A percentile compares a stretch with the other conserved stretches of the same genome.
Evolutionary conservation across 2,797 vertebrate genomes (phyloP).

Genomic region (Premnoplex brunnescens): DNA sequence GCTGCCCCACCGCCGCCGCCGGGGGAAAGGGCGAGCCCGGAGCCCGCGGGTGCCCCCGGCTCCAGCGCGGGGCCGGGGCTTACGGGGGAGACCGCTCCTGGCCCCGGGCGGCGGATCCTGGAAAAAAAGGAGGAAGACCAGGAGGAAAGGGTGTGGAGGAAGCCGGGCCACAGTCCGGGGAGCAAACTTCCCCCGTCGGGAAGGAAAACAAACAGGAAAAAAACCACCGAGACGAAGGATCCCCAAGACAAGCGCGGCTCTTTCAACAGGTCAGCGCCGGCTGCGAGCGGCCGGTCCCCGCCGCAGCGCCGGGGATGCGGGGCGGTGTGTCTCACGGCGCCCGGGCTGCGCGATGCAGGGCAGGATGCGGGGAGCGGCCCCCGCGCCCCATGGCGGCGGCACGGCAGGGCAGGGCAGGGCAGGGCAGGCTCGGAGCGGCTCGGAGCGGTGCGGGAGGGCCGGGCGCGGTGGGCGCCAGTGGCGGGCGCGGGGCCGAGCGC

Average conservation of each 20-base stretch:
- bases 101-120: background rate
- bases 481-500: background rate
- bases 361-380: background rate
- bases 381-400: background rate
- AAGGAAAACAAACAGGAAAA: rapidly evolving
- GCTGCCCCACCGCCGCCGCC: background rate
- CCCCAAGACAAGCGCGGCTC: background rate
- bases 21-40: background rate
- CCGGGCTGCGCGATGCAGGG: background rate
- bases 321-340: background rate
- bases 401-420: too few species aligned
- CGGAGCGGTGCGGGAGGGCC: background rate
- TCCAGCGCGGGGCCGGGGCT: background rate
- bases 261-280: background rate
- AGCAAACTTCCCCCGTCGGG: background rate
- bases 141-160: constrained; percentile 32
- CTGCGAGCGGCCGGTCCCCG: background rate
- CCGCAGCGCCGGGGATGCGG: background rate
- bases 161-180: background rate
- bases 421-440: too few species aligned
- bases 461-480: constrained; percentile 20
- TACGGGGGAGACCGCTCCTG: background rate
- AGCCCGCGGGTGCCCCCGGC: background rate
- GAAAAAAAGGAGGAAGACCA: background rate
- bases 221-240: background rate